Evolutionary conservation across 2,888 invertebrate species (phyloP), one percentile per base, ranked within the genome.

Genomic region (Dolichopus griseipennis): DNA sequence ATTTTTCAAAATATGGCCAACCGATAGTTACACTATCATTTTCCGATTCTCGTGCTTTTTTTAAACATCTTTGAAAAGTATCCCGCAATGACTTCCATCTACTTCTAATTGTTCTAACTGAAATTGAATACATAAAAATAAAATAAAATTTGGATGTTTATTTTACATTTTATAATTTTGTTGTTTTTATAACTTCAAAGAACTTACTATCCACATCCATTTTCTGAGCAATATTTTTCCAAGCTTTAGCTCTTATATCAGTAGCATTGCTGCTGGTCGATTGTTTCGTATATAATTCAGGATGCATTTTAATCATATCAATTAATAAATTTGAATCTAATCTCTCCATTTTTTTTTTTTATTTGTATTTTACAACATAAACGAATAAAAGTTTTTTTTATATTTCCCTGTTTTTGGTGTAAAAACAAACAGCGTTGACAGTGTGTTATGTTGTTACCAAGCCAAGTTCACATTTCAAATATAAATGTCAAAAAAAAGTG

Each of bases 1-100:
- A 6, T 52, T 52, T 52, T 52, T 52, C 52, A 52, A 52, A 52
- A 52, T 52, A 52, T 52, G 52, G 52, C 52, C 52, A 52, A 52
- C 52, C 15, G 2, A 52, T 52, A 52, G 52, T 52, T 7, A 52
- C 52, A 52, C 52, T 52, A 52, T 52, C 52, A 15, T 15, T 52
- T 52, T 52, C 52, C 6, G 52, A 52, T 7, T 52, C 18, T 12
- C 52, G 52, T 12, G 52, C 52, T n/a, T 52, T 52, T 52, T 52
- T 52, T 18, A 52, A 52, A 52, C 18, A 18, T 52, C 52, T 52
- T 18, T 52, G 52, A n/a, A 52, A 52, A 15, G 52, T 52, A 18
- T 52, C 52, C 1, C 52, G 52, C 18, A 52, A n/a, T 6, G 52
- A 52, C 18, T 52, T 52, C 52, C 52, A 52, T n/a, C 52, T 12